phyloP scores from a whole-genome alignment of 2,113 vertebrate genomes.

The Saguinus imperator region DNA sequence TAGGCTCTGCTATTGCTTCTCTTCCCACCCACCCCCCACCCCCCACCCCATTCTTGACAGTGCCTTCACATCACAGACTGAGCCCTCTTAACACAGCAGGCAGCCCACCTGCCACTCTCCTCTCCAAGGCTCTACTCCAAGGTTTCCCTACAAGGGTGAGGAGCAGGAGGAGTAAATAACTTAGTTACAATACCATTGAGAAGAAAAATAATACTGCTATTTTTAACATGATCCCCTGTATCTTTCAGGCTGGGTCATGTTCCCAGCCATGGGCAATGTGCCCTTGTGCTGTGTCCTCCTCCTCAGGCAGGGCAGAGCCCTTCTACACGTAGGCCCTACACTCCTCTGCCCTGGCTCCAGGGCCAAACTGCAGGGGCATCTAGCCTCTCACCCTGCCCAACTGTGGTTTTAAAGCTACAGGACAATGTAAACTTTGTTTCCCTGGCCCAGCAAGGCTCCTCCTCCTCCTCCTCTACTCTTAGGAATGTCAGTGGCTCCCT shows the following conservation, averaged over 20 bases:
- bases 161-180: conserved; percentile 26
- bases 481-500: conserved; percentile 37
- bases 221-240: conserved; percentile 76
- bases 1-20: neutral
- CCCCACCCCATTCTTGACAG: neutral
- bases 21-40: fast-evolving
- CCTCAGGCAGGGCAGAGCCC: conserved; percentile 25
- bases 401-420: conserved; percentile 77
- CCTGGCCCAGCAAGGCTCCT: conserved; percentile 43
- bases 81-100: neutral
- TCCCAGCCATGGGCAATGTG: conserved; percentile 50
- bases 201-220: conserved; percentile 80
- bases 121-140: neutral
- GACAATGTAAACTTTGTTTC: conserved; percentile 76
- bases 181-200: conserved; percentile 35
- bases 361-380: neutral
- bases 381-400: neutral
- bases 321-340: conserved; percentile 28
- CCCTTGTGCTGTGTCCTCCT: conserved; percentile 76
- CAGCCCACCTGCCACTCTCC: neutral
- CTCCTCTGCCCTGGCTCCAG: conserved; percentile 3
- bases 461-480: neutral
- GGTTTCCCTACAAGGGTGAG: neutral
- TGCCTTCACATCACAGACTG: neutral
- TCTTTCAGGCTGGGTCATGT: conserved; percentile 70